Base-by-base conservation (phyloP, 2,797 vertebrate species). In the Falco cherrug region DNA sequence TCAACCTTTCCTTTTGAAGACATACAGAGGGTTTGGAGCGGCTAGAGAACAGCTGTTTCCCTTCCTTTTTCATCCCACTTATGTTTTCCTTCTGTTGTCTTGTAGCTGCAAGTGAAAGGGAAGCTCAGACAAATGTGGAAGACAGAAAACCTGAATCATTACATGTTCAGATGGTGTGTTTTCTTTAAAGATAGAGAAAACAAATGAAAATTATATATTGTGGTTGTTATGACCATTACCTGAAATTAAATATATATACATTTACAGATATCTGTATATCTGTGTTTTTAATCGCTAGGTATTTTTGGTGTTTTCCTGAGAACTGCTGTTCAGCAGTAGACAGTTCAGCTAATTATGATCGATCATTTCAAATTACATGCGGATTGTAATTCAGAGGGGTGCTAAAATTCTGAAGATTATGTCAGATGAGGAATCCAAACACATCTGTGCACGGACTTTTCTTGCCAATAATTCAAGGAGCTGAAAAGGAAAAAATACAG, bases 331-430 rank as follows among this genome's bases (percentile, higher is more conserved):
- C 82, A 76, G 57, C 74, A 74, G 89, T 85, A 90, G 56, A 74
- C 60, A 90, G 16, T 7, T 89, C 37, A 19, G 69, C 77, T 87
- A 88, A 35, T 85, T 68, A 39, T 84, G 84, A 82, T 60, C 96
- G 74, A 96, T 94, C 74, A 24, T 28, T 77, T 87, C 94, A 87
- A 54, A 82, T 78, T 50, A 69, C 53, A 76, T 50, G 70, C 16
- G 31, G n/a, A 83, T 14, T 68, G 86, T 94, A 73, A 94, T 47
- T 96, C 89, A 94, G 77, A 78, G 39, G 11, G 24, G 20, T 85
- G 63, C 37, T 54, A 13, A 51, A 6, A 43, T 35, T 65, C 74
- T 75, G 54, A 64, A 69, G 45, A 65, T 67, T 51, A 64, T 24
- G 24, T 85, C 47, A 61, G 59, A 41, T 9, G 18, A 73, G 47